Evolutionary conservation across 2,113 vertebrate species (phyloP).

Genomic region (Strigops habroptila): DNA sequence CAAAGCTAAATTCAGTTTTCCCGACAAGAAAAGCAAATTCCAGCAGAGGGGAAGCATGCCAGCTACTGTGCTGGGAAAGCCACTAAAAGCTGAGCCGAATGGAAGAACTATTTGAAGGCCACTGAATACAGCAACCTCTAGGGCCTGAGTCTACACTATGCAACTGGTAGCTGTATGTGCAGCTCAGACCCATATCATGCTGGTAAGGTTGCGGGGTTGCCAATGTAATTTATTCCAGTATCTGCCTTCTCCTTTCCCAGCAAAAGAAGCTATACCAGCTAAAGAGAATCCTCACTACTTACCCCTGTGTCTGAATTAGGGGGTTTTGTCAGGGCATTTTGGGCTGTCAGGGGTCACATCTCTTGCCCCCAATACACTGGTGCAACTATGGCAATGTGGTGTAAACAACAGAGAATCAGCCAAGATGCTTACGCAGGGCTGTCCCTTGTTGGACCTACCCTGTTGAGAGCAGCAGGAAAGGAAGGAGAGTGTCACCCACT

Average conservation of each 20-base stretch:
- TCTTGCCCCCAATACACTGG: background rate
- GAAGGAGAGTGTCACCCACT: background rate
- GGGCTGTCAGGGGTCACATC: background rate
- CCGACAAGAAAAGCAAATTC: constrained; percentile 54
- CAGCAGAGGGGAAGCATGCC: constrained; percentile 29
- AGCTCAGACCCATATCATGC: background rate
- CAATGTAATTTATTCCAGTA: background rate
- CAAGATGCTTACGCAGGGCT: background rate
- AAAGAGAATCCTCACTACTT: background rate
- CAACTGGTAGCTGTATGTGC: background rate
- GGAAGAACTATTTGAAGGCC: constrained; percentile 28
- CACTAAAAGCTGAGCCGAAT: constrained; percentile 1
- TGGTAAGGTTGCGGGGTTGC: background rate
- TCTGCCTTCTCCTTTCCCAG: background rate
- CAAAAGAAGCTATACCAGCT: background rate
- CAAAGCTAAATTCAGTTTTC: constrained; percentile 31
- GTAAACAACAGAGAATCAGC: background rate
- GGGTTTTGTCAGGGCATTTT: background rate
- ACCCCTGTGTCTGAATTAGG: background rate
- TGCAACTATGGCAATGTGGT: background rate
- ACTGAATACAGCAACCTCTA: background rate
- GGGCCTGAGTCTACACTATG: background rate
- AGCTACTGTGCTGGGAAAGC: constrained; percentile 60
- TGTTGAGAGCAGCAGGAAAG: background rate
- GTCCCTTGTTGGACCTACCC: background rate